Evolutionary conservation across 2,113 vertebrate species (phyloP), one percentile per base, ranked within the genome.

Genomic region (Laterallus jamaicensis): DNA sequence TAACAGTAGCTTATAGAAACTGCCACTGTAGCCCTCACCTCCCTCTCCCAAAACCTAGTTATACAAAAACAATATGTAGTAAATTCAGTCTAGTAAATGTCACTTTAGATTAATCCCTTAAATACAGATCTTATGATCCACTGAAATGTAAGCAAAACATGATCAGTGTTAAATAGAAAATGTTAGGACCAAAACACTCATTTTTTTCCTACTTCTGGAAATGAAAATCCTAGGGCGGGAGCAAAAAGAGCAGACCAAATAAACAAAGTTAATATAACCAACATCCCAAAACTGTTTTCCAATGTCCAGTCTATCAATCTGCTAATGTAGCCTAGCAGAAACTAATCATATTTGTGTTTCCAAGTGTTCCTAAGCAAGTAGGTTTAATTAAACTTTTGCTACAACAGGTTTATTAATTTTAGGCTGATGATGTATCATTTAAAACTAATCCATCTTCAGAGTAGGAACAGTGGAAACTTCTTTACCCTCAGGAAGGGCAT

Each of bases 371-470:
- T 84, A 82, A 92, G 86, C 37, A 92, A 90, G 18, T 58, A 87
- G 7, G 15, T 90, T 85, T 73, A 39, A 85, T 71, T 75, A 90
- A 75, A 76, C 29, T 68, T 89, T 93, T n/a, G 18, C 47, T 76
- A 68, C 39, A 64, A 42, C 47, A 69, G 8, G 15, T 94, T 92
- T 70, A 81, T 76, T 90, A 39, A 93, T 97, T 97, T 96, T 47
- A 92, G 71, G 44, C 28, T 81, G 42, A 93, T 87, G 80, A 82
- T 60, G 4, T 88, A 88, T 90, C 79, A 96, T 81, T 96, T 96
- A 96, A 96, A 97, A 87, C 12, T 37, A 90, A 95, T 85, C n/a
- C 5, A 20, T 90, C 92, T 95, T 96, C 26, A 6, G 86, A 95
- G 63, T 1, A 77, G 56, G 62, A 77, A 39, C 22, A 76, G 28